phyloP scores from a whole-genome alignment of 1,140 invertebrate genomes.

The Chionoecetes opilio region DNA sequence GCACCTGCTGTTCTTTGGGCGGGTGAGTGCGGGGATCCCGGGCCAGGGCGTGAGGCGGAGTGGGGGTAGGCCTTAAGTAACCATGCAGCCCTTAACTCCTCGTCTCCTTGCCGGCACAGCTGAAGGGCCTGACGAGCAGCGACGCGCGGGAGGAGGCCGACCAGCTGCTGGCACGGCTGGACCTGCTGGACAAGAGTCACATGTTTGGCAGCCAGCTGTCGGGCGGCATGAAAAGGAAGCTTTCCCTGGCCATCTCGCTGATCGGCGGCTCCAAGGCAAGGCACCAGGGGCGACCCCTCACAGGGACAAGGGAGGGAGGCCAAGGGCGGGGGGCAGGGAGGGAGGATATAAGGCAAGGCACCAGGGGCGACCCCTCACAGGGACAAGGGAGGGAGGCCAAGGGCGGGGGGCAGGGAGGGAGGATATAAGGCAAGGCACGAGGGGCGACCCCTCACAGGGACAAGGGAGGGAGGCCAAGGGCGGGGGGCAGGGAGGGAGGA shows the following conservation, averaged over 20 bases:
- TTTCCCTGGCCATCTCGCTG: conserved; percentile 87
- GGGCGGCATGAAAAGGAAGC: conserved; percentile 87
- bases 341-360: too few species aligned
- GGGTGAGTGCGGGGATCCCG: conserved; percentile 80
- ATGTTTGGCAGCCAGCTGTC: conserved; percentile 86
- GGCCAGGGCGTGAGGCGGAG: not conserved
- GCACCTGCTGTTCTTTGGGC: conserved; percentile 86
- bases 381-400: too few species aligned
- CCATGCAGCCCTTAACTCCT: not conserved
- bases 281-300: not conserved
- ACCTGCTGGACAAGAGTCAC: conserved; percentile 85
- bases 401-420: too few species aligned
- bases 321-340: too few species aligned
- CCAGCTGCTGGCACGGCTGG: conserved; percentile 85
- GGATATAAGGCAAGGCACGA: too few species aligned
- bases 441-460: too few species aligned
- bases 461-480: too few species aligned
- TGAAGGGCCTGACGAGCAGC: conserved; percentile 84
- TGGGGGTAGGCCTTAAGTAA: not conserved
- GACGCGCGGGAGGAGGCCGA: conserved; percentile 83
- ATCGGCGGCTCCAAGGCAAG: conserved; percentile 85
- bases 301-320: too few species aligned
- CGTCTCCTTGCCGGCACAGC: conserved; percentile 78
- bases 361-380: too few species aligned
- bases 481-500: too few species aligned